These are phyloP conservation scores for Rhodeus uyekii DNA, from an alignment of 2,797 vertebrate genomes.

Conservation along the genomic window DNA sequence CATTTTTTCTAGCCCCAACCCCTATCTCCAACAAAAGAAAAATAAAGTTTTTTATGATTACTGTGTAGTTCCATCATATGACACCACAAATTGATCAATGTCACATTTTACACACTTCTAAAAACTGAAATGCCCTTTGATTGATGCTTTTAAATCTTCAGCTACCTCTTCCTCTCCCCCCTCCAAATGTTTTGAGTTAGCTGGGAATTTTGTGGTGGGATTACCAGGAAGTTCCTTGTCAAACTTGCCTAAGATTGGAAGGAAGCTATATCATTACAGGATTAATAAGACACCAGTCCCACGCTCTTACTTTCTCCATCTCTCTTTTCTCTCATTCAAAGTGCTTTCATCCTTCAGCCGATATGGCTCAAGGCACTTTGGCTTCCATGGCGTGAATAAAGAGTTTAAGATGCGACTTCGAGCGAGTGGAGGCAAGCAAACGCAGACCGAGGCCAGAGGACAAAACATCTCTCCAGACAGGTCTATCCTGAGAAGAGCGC, in stretches of 20 bases:
- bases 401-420: slow-evolving; percentile 24
- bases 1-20: neutral
- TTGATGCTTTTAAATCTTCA: neutral
- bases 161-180: neutral
- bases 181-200: slow-evolving; percentile 75
- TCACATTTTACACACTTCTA: neutral
- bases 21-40: neutral
- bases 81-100: neutral
- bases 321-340: neutral
- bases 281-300: slow-evolving; percentile 69
- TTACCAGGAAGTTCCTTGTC: slow-evolving; percentile 68
- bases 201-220: slow-evolving; percentile 70
- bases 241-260: slow-evolving; percentile 68
- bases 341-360: neutral
- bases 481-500: neutral
- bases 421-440: slow-evolving; percentile 33
- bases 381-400: slow-evolving; percentile 9
- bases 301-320: slow-evolving; percentile 1
- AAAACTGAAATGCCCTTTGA: neutral
- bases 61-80: neutral
- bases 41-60: neutral
- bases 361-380: slow-evolving; percentile 5
- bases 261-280: slow-evolving; percentile 73
- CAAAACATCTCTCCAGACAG: slow-evolving; percentile 29
- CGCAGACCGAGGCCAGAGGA: slow-evolving; percentile 22